These are phyloP conservation scores for Lacerta viridis DNA, from an alignment of 2,797 vertebrate species.

Conservation along the genomic window DNA sequence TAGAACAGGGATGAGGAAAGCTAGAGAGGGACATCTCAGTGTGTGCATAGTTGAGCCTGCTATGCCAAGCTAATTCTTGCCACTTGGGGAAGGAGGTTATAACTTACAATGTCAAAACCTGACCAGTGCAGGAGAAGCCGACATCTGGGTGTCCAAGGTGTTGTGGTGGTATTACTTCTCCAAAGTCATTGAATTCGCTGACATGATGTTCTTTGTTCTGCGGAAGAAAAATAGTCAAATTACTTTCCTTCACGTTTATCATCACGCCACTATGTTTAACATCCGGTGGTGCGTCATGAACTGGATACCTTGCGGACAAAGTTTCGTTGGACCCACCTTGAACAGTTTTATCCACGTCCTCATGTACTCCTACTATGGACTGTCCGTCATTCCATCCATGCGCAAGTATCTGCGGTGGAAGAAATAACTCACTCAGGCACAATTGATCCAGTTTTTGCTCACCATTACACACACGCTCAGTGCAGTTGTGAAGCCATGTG, in stretches of 20 bases:
- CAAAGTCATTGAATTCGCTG: constrained; percentile 89
- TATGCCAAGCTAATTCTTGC: no score
- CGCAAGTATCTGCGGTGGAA: constrained; percentile 92
- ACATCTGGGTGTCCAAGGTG: constrained; percentile 84
- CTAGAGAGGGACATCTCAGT: no score
- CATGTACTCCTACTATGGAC: constrained; percentile 90
- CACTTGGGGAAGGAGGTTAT: no score
- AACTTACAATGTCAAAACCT: no score
- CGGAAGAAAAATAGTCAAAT: constrained; percentile 90
- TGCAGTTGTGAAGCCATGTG: constrained; percentile 85
- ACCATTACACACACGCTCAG: constrained; percentile 89
- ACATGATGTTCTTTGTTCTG: constrained; percentile 90
- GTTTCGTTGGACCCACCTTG: constrained; percentile 90
- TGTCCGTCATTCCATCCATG: constrained; percentile 89
- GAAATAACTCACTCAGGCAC: constrained; percentile 90
- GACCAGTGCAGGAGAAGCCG: no score
- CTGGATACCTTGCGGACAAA: constrained; percentile 93
- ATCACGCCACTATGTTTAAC: constrained; percentile 92
- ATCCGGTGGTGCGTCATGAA: constrained; percentile 94
- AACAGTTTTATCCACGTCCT: constrained; percentile 92
- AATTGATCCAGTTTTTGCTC: constrained; percentile 88
- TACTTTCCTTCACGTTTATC: constrained; percentile 91
- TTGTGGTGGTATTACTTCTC: constrained; percentile 94
- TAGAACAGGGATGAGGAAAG: not conserved
- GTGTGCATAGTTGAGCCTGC: no score